Evolutionary conservation across 2,888 invertebrate species (phyloP).

Genomic region (Stictocephala bisonia): DNA sequence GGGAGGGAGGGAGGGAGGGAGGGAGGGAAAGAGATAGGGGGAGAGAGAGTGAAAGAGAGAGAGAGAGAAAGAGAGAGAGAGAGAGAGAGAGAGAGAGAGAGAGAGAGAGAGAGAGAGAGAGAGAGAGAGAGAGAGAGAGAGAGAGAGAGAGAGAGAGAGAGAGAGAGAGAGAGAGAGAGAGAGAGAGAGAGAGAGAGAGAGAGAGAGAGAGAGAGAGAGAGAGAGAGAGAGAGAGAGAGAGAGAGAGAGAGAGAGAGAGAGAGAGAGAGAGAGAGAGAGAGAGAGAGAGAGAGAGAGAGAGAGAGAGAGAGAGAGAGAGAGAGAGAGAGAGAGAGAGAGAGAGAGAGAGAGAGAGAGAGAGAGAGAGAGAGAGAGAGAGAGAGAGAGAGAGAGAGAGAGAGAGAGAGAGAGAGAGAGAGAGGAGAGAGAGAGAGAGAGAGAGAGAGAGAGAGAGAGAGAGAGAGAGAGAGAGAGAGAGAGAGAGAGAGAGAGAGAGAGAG

Average conservation of each 20-base stretch:
- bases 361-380: constrained; percentile 5
- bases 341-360: constrained; percentile 3
- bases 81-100: constrained; percentile 22
- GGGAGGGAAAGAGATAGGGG: no score
- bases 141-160: constrained; percentile 42
- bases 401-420: neutral
- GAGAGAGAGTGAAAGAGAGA: no score
- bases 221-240: neutral
- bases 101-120: constrained; percentile 18
- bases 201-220: constrained; percentile 2
- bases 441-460: constrained; percentile 21
- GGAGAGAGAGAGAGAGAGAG: neutral
- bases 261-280: constrained; percentile 2
- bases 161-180: constrained; percentile 1
- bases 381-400: neutral
- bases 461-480: constrained; percentile 32
- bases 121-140: constrained; percentile 42
- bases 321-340: neutral
- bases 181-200: neutral
- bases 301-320: neutral
- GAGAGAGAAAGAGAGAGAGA: neutral
- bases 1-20: constrained; percentile 5
- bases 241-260: neutral
- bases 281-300: neutral
- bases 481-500: constrained; percentile 3